phyloP scores from a whole-genome alignment of 1,140 invertebrate species.

The Drosophila insularis region DNA sequence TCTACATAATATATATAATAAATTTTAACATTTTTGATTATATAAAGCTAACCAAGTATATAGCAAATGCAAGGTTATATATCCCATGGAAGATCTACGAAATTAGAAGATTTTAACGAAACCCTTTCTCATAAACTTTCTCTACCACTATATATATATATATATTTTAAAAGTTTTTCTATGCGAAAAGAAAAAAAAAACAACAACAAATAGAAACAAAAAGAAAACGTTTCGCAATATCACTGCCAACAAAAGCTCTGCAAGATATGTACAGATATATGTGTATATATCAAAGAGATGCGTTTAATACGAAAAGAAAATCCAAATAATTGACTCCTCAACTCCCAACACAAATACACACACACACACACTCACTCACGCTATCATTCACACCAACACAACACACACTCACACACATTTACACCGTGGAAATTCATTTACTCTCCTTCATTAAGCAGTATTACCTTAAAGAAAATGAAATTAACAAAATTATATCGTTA shows the following conservation, averaged over 20 bases:
- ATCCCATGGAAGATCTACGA: neutral
- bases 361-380: constrained; percentile 1
- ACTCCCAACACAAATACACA: constrained; percentile 11
- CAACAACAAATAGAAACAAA: constrained; percentile 4
- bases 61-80: neutral
- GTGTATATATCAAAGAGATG: constrained; percentile 7
- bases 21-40: no score
- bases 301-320: constrained; percentile 25
- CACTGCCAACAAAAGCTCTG: constrained; percentile 68
- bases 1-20: no score
- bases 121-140: neutral
- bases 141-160: neutral
- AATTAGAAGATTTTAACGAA: constrained; percentile 3
- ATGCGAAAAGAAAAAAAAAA: constrained; percentile 20
- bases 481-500: constrained; percentile 43
- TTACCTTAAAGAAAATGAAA: constrained; percentile 27
- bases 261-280: constrained; percentile 54
- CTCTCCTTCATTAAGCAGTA: constrained; percentile 48
- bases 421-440: constrained; percentile 8
- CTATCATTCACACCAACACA: constrained; percentile 23
- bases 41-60: no score
- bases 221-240: constrained; percentile 71
- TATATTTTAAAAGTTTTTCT: constrained; percentile 5
- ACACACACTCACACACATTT: neutral
- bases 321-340: constrained; percentile 26